phyloP scores from a whole-genome alignment of 2,888 invertebrate species.

The Philopedon plagiatum region DNA sequence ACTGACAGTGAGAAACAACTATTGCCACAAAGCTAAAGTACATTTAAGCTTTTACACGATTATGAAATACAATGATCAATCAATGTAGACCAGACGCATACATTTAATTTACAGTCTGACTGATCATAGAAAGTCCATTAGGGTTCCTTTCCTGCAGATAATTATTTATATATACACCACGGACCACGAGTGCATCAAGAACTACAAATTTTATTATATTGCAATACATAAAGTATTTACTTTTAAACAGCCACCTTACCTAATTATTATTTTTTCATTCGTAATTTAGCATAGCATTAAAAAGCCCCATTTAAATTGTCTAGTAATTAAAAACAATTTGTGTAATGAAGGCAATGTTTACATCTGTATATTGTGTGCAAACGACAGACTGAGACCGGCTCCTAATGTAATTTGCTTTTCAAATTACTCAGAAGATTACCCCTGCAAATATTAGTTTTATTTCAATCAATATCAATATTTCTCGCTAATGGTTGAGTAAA shows the following conservation, averaged over 20 bases:
- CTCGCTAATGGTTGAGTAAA: constrained; percentile 43
- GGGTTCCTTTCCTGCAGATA: too few species aligned
- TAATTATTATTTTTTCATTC: not conserved
- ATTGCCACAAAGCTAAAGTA: too few species aligned
- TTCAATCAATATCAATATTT: constrained; percentile 67
- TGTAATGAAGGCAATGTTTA: constrained; percentile 52
- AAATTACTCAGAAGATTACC: constrained; percentile 69
- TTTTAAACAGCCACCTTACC: not conserved
- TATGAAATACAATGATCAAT: too few species aligned
- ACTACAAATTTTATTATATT: too few species aligned
- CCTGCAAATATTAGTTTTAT: constrained; percentile 70
- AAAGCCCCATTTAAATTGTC: not conserved
- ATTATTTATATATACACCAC: too few species aligned
- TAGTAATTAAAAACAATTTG: constrained; percentile 56
- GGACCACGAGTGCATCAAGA: too few species aligned
- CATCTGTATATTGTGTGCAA: constrained; percentile 54
- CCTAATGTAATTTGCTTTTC: constrained; percentile 67
- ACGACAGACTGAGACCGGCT: constrained; percentile 56
- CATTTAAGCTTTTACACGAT: too few species aligned
- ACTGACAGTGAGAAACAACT: too few species aligned
- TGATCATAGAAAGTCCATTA: too few species aligned
- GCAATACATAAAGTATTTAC: too few species aligned
- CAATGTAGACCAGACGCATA: too few species aligned
- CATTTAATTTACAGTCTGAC: too few species aligned
- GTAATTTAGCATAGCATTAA: not conserved